Evolutionary conservation across 2,113 vertebrate genomes (phyloP).

Genomic region (Tachysurus fulvidraco): DNA sequence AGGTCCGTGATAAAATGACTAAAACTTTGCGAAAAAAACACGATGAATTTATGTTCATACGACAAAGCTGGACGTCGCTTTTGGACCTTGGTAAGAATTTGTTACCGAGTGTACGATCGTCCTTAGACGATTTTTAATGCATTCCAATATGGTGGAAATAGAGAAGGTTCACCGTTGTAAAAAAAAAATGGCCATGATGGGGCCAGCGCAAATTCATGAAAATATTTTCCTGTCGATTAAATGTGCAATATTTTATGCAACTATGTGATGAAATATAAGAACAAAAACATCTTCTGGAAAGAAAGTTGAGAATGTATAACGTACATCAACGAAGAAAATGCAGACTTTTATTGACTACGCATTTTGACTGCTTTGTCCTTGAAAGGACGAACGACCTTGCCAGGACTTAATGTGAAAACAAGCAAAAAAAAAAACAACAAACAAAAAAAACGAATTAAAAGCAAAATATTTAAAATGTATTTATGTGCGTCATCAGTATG

Average conservation of each 20-base stretch:
- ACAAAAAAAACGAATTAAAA: constrained; percentile 50
- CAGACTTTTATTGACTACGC: constrained; percentile 68
- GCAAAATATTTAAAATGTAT: constrained; percentile 17
- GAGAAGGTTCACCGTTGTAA: constrained; percentile 70
- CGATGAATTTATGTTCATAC: constrained; percentile 35
- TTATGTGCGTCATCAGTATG: neutral
- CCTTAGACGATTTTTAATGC: constrained; percentile 43
- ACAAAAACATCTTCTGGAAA: neutral
- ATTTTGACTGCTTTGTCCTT: constrained; percentile 83
- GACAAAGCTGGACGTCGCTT: constrained; percentile 52
- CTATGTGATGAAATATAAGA: neutral
- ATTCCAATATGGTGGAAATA: constrained; percentile 77
- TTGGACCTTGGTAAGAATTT: constrained; percentile 70
- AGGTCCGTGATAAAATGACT: constrained; percentile 50
- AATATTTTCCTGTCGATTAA: neutral
- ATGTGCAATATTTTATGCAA: neutral
- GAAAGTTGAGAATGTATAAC: neutral
- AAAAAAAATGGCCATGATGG: constrained; percentile 75
- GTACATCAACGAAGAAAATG: constrained; percentile 5
- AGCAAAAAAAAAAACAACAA: constrained; percentile 51
- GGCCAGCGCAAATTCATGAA: constrained; percentile 60
- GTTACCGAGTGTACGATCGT: constrained; percentile 29
- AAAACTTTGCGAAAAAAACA: constrained; percentile 48
- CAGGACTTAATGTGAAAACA: constrained; percentile 54
- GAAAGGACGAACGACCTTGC: constrained; percentile 75